phyloP scores from a whole-genome alignment of 2,888 invertebrate species.

The Nomada ruficornis region DNA sequence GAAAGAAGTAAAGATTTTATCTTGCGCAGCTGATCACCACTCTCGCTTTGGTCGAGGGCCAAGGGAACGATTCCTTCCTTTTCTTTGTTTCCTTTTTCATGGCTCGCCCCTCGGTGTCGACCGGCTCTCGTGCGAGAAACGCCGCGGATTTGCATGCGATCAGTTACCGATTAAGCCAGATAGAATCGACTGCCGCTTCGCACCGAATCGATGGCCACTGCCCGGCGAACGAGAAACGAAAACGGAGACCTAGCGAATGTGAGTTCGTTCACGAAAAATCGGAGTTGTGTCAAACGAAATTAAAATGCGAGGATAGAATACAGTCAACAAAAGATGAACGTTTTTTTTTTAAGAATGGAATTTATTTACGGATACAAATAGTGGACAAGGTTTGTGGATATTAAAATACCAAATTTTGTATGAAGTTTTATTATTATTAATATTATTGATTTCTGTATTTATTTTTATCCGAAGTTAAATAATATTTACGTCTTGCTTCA shows the following conservation, averaged over 20 bases:
- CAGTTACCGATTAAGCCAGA: slow-evolving; percentile 79
- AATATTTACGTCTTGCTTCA: no score
- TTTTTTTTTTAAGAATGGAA: no score
- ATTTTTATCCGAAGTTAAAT: no score
- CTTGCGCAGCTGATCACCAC: slow-evolving; percentile 65
- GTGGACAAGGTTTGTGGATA: no score
- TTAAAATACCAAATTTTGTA: no score
- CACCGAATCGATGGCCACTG: slow-evolving; percentile 58
- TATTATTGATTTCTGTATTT: no score
- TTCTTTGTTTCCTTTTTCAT: slow-evolving; percentile 25
- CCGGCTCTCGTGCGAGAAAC: slow-evolving; percentile 48
- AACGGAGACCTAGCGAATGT: neutral
- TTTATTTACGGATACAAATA: no score
- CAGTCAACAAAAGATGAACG: no score
- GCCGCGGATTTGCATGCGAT: slow-evolving; percentile 77
- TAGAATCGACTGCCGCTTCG: slow-evolving; percentile 69
- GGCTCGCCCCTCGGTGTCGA: slow-evolving; percentile 30
- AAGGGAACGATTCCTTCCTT: slow-evolving; percentile 38
- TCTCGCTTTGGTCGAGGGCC: slow-evolving; percentile 56
- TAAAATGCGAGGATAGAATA: neutral
- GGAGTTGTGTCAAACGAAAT: neutral
- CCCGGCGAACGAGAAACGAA: slow-evolving; percentile 1
- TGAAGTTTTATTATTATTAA: no score
- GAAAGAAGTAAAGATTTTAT: slow-evolving; percentile 68
- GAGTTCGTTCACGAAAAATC: neutral